These are phyloP conservation scores for Falco naumanni DNA, from an alignment of 2,797 vertebrate species.

Conservation along the genomic window DNA sequence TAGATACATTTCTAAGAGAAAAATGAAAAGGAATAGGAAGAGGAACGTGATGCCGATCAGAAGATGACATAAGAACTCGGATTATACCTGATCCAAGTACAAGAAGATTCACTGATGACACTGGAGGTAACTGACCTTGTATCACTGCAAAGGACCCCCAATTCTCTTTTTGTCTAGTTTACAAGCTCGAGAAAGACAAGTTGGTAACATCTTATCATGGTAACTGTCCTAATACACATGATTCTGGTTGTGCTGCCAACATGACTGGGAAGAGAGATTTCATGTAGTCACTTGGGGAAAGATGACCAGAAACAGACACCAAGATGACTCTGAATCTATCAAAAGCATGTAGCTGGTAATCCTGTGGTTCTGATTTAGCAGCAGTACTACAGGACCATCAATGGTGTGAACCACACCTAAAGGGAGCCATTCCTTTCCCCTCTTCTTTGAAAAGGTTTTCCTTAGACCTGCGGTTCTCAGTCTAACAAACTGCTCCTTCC, in stretches of 20 bases:
- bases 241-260: background rate
- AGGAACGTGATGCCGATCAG: background rate
- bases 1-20: background rate
- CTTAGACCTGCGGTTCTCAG: background rate
- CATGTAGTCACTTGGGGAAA: background rate
- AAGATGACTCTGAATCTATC: background rate
- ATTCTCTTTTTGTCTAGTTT: background rate
- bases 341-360: background rate
- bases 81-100: background rate
- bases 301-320: background rate
- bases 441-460: background rate
- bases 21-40: background rate
- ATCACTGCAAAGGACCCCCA: background rate
- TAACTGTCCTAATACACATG: background rate
- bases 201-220: background rate
- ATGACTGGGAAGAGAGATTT: background rate
- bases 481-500: background rate
- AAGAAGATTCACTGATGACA: background rate
- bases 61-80: background rate
- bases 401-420: background rate
- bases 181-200: slow-evolving; percentile 16
- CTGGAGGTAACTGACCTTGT: background rate
- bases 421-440: background rate
- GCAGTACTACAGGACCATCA: background rate
- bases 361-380: background rate